phyloP scores from a whole-genome alignment of 1,140 invertebrate species.

The Drosophila simulans region DNA sequence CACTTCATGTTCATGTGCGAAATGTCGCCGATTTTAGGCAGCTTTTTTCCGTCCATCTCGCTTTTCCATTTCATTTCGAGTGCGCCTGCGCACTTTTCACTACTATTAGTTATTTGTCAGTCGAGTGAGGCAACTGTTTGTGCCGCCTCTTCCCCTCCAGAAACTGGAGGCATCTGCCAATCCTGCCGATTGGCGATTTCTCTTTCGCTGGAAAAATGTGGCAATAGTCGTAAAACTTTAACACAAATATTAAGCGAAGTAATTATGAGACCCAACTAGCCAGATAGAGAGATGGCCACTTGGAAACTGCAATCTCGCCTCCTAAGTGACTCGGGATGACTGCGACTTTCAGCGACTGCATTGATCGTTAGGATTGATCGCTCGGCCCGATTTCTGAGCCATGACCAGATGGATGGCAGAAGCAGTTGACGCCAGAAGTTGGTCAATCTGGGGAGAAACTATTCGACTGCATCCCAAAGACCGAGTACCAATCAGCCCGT shows the following conservation, averaged over 20 bases:
- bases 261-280: slow-evolving; percentile 67
- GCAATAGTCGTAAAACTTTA: slow-evolving; percentile 79
- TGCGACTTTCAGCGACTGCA: slow-evolving; percentile 34
- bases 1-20: slow-evolving; percentile 53
- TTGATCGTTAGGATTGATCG: slow-evolving; percentile 40
- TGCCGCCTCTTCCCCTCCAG: slow-evolving; percentile 48
- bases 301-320: slow-evolving; percentile 22
- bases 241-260: slow-evolving; percentile 76
- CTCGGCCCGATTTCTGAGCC: slow-evolving; percentile 38
- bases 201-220: slow-evolving; percentile 74
- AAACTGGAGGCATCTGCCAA: slow-evolving; percentile 47
- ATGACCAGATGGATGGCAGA: slow-evolving; percentile 22
- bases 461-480: background rate
- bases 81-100: slow-evolving; percentile 66
- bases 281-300: background rate
- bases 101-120: slow-evolving; percentile 40
- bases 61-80: slow-evolving; percentile 47
- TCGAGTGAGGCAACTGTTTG: slow-evolving; percentile 29
- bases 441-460: slow-evolving; percentile 16
- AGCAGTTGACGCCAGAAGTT: slow-evolving; percentile 13
- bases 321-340: slow-evolving; percentile 46
- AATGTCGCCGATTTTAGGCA: slow-evolving; percentile 40
- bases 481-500: slow-evolving; percentile 8
- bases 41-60: slow-evolving; percentile 20
- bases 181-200: slow-evolving; percentile 70